phyloP scores from a whole-genome alignment of 2,888 invertebrate species.

The Lycophotia porphyrea region DNA sequence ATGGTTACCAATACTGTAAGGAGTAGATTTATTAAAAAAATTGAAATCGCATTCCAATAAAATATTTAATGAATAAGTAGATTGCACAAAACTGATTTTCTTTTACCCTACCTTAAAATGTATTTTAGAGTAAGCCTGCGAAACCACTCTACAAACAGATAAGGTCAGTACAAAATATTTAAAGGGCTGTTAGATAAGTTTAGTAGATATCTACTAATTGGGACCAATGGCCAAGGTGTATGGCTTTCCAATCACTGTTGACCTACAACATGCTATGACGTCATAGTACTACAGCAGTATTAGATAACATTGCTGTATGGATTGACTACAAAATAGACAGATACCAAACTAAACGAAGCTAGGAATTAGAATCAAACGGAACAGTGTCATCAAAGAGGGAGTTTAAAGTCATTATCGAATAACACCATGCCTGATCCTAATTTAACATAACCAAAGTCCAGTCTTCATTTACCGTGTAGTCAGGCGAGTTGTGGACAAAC shows the following conservation, averaged over 20 bases:
- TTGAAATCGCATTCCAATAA: slow-evolving; percentile 62
- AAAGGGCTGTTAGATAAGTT: slow-evolving; percentile 44
- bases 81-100: slow-evolving; percentile 44
- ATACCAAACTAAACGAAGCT: not conserved
- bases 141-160: slow-evolving; percentile 13
- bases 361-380: not conserved
- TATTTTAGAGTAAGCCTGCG: not conserved
- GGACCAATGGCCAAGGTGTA: slow-evolving; percentile 49
- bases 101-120: slow-evolving; percentile 22
- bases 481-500: not conserved
- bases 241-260: slow-evolving; percentile 60
- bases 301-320: slow-evolving; percentile 37
- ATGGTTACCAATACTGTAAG: slow-evolving; percentile 28
- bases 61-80: slow-evolving; percentile 55
- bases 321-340: not conserved
- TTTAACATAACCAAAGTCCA: no score
- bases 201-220: slow-evolving; percentile 34
- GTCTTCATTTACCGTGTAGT: no score
- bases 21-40: slow-evolving; percentile 34
- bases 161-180: slow-evolving; percentile 6
- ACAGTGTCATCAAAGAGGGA: not conserved
- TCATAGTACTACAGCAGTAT: slow-evolving; percentile 39
- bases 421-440: not conserved
- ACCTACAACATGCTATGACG: slow-evolving; percentile 53
- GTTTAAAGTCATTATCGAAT: not conserved